phyloP scores from a whole-genome alignment of 2,888 invertebrate species.

The Diadegma fenestrale region DNA sequence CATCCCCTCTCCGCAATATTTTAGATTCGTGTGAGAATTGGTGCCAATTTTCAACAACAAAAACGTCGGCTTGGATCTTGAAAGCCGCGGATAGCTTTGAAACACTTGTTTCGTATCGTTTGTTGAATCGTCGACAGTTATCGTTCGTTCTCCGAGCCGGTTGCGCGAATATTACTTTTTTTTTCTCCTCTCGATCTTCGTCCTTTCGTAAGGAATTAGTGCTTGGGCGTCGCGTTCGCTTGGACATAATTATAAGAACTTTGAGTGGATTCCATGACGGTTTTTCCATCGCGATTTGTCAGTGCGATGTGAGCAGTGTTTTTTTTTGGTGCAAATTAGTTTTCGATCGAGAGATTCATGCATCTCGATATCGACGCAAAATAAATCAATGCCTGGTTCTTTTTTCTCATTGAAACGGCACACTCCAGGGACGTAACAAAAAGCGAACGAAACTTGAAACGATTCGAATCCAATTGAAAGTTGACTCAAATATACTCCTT shows the following conservation, averaged over 20 bases:
- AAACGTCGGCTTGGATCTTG: conserved; percentile 22
- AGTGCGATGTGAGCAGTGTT: not conserved
- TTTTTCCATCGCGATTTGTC: not conserved
- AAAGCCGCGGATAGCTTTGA: not conserved
- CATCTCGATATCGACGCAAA: not conserved
- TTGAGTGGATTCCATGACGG: not conserved
- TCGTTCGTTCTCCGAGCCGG: conserved; percentile 1
- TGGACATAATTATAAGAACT: not conserved
- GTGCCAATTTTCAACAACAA: conserved; percentile 36
- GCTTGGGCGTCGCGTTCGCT: not conserved
- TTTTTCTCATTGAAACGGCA: not conserved
- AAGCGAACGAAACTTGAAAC: conserved; percentile 39
- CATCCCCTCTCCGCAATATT: conserved; percentile 35
- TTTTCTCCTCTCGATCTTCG: not conserved
- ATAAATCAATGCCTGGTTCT: not conserved
- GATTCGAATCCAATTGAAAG: conserved; percentile 29
- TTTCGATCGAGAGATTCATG: conserved; percentile 25
- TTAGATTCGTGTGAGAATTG: conserved; percentile 22
- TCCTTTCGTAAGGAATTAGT: not conserved
- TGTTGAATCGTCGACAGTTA: conserved; percentile 9
- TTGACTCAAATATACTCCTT: not conserved
- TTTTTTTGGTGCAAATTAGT: not conserved
- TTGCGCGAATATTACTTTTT: not conserved
- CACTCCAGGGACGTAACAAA: conserved; percentile 9
- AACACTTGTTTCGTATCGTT: conserved; percentile 12